Percentiles rank a stretch among this genome's conserved stretches.
phyloP scores from a whole-genome alignment of 2,888 invertebrate species.

The Hylaea fasciaria region DNA sequence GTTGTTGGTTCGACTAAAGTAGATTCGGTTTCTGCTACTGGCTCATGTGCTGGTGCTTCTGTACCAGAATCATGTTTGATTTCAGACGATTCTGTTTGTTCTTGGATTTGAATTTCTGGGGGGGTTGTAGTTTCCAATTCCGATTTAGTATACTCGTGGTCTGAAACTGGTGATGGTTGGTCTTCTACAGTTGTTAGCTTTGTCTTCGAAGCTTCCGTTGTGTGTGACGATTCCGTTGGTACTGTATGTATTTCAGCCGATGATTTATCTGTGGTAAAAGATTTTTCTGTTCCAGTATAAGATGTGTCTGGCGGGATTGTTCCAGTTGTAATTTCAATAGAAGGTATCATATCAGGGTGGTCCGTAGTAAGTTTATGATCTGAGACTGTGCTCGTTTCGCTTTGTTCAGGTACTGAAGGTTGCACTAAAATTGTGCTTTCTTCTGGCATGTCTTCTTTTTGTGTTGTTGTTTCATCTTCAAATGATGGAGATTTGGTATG shows the following conservation, averaged over 20 bases:
- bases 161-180: background rate
- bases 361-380: constrained; percentile 8
- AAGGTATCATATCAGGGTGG: background rate
- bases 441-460: constrained; percentile 6
- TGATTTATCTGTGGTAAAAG: constrained; percentile 12
- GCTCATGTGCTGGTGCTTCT: constrained; percentile 5
- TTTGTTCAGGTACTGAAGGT: constrained; percentile 11
- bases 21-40: constrained; percentile 17
- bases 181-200: constrained; percentile 6
- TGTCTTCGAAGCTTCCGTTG: constrained; percentile 15
- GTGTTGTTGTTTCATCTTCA: constrained; percentile 7
- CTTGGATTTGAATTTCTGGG: constrained; percentile 20
- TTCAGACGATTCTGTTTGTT: constrained; percentile 18
- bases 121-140: constrained; percentile 11
- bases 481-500: constrained; percentile 7
- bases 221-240: constrained; percentile 23
- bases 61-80: constrained; percentile 9
- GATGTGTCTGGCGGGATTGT: constrained; percentile 9
- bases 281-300: constrained; percentile 17
- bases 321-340: constrained; percentile 16
- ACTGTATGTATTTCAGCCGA: constrained; percentile 7
- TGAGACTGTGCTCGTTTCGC: constrained; percentile 16
- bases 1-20: constrained; percentile 19
- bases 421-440: constrained; percentile 6
- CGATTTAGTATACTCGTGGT: constrained; percentile 14